Base-by-base conservation (phyloP, 2,797 vertebrate genomes). In the Triplophysa bombifrons region DNA sequence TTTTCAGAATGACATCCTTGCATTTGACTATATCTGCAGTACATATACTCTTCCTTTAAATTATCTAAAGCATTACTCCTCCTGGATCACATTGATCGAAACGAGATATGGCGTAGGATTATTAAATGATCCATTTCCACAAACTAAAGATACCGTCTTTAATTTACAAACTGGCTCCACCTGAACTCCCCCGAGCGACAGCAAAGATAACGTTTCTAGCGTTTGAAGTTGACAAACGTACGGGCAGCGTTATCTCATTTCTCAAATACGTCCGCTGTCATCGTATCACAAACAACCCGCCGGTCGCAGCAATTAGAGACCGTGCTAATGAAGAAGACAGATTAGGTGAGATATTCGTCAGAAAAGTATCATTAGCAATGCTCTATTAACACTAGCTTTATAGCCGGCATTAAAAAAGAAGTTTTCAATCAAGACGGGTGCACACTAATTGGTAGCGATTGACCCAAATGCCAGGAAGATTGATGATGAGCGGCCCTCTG, bases 381-480 rank as follows among this genome's bases (percentile, higher is more conserved):
- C 76, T 78, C 76, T 71, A 63, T 78, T 78, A 78, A 63, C 76
- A 78, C 44, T 51, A 5, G 56, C 13, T 51, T 70, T 71, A 70
- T 38, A 63, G 55, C 44, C 56, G 6, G 76, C 46, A 71, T 78
- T 71, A 19, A 61, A 61, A 74, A 70, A 71, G 44, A 70, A 38
- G 56, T 51, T 78, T 70, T 78, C 53, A 41, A 78, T 78, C 44
- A 71, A 50, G 60, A 41, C 0, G 16, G 55, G n/a, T 41, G 76
- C 14, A 11, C 66, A 38, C 44, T 51, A 78, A 78, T 63, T 70
- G 66, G 44, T 41, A 78, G n/a, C 16, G 67, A 78, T 70, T 78
- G 76, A 78, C 76, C 76, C 67, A 78, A 78, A 78, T 78, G 67
- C 46, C 76, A 78, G 67, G 9, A 78, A 78, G 76, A 78, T 46